Conservation (phyloP, 2,888 invertebrate genomes). For the Perizoma affinitatum region DNA sequence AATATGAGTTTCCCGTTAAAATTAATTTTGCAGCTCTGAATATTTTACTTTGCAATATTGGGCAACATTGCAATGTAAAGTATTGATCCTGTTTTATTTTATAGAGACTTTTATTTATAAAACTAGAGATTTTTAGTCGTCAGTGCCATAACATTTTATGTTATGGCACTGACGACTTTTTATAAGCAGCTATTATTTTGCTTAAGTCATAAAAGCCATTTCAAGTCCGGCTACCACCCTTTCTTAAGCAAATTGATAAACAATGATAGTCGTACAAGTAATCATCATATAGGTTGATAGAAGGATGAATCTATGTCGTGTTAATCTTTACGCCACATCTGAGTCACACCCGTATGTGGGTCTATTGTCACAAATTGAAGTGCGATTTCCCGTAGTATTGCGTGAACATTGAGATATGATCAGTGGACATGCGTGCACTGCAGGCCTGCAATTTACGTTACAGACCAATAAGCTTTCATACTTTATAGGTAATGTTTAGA, state of each 20-base stretch:
- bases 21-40: too few species aligned
- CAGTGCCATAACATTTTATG: too few species aligned
- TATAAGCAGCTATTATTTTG: too few species aligned
- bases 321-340: slow-evolving; percentile 13
- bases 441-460: slow-evolving; percentile 22
- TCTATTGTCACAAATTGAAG: slow-evolving; percentile 26
- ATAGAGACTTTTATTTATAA: too few species aligned
- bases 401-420: slow-evolving; percentile 29
- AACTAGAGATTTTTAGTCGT: too few species aligned
- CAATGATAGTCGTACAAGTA: background rate
- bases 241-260: background rate
- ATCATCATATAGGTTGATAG: background rate
- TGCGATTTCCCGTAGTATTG: slow-evolving; percentile 26
- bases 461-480: slow-evolving; percentile 25
- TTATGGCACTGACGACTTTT: too few species aligned
- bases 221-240: too few species aligned
- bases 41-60: too few species aligned
- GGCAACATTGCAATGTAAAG: too few species aligned
- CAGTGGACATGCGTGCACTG: slow-evolving; percentile 24
- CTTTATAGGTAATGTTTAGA: slow-evolving; percentile 10
- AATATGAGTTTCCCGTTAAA: too few species aligned
- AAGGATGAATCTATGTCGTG: slow-evolving; percentile 13
- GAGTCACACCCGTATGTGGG: slow-evolving; percentile 18
- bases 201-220: too few species aligned
- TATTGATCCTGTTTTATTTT: too few species aligned